Evolutionary conservation across 2,888 invertebrate genomes (phyloP).

Genomic region (Agriopis aurantiaria): DNA sequence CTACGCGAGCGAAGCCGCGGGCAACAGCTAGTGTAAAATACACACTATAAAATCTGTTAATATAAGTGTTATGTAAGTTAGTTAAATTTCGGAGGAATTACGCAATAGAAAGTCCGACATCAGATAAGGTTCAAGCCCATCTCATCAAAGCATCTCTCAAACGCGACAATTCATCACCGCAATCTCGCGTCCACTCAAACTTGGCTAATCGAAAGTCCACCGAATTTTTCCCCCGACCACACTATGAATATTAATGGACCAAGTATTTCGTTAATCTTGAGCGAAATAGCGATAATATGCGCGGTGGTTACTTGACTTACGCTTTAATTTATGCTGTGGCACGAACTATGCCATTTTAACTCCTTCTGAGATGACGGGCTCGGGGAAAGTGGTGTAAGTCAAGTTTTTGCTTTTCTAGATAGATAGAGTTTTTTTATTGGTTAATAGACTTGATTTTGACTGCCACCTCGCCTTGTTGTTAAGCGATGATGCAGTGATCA

Average conservation of each 20-base stretch:
- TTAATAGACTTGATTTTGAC: background rate
- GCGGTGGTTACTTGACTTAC: slow-evolving; percentile 80
- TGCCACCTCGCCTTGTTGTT: too few relatives aligned
- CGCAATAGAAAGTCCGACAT: background rate
- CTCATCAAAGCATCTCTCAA: slow-evolving; percentile 6
- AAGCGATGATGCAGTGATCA: too few relatives aligned
- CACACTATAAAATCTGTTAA: too few relatives aligned
- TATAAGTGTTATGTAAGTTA: too few relatives aligned
- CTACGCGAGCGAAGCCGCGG: too few relatives aligned
- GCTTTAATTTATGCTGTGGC: slow-evolving; percentile 82
- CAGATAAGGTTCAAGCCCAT: background rate
- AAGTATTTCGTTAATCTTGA: slow-evolving; percentile 83
- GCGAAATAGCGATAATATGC: slow-evolving; percentile 84
- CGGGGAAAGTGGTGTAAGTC: slow-evolving; percentile 52
- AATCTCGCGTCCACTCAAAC: slow-evolving; percentile 42
- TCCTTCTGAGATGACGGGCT: slow-evolving; percentile 73
- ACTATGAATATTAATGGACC: slow-evolving; percentile 76
- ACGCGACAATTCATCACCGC: slow-evolving; percentile 36
- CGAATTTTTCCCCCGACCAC: slow-evolving; percentile 49
- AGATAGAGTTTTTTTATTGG: background rate
- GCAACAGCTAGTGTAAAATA: too few relatives aligned
- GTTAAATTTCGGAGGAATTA: background rate
- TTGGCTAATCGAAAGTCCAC: slow-evolving; percentile 71
- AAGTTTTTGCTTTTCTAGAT: slow-evolving; percentile 35
- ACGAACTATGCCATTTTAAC: slow-evolving; percentile 86